A percentile compares a stretch with the other conserved stretches of the same genome.
Evolutionary conservation across 2,797 vertebrate genomes (phyloP).

Genomic region (Lutjanus campechanus): DNA sequence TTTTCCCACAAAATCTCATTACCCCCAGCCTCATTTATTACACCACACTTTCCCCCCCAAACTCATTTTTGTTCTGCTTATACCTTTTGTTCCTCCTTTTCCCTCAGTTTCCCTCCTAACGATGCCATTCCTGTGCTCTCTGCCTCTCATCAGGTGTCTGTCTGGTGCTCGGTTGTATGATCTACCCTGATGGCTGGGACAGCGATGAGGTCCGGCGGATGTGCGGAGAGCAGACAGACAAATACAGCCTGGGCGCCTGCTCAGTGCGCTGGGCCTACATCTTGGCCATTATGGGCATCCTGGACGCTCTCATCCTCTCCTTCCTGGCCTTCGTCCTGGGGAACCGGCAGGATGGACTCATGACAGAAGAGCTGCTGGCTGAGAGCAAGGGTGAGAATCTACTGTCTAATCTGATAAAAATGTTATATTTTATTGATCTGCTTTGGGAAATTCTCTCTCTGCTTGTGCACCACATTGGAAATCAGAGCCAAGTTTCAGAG

Average conservation of each 20-base stretch:
- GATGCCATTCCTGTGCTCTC: background rate
- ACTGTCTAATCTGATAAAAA: constrained; percentile 19
- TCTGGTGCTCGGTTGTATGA: constrained; percentile 96
- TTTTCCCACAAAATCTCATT: constrained; percentile 36
- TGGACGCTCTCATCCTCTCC: constrained; percentile 96
- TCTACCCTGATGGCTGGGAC: constrained; percentile 97
- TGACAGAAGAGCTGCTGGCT: constrained; percentile 95
- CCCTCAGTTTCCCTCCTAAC: background rate
- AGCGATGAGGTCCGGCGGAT: constrained; percentile 93
- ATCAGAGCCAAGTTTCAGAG: background rate
- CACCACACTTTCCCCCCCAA: background rate
- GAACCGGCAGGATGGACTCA: constrained; percentile 95
- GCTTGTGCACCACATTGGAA: background rate
- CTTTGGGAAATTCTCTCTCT: background rate
- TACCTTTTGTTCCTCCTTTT: constrained; percentile 1
- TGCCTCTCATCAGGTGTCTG: constrained; percentile 87
- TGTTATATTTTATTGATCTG: constrained; percentile 32
- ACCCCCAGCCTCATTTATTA: constrained; percentile 38
- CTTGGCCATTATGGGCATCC: constrained; percentile 95
- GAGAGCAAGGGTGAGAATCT: constrained; percentile 91
- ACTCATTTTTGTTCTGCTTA: background rate
- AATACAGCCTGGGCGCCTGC: constrained; percentile 91
- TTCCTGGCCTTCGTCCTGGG: constrained; percentile 97
- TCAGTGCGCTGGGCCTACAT: constrained; percentile 97
- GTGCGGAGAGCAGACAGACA: constrained; percentile 94